These are phyloP conservation scores for Atlantisia rogersi DNA, from an alignment of 2,113 vertebrate species.

Conservation along the genomic window DNA sequence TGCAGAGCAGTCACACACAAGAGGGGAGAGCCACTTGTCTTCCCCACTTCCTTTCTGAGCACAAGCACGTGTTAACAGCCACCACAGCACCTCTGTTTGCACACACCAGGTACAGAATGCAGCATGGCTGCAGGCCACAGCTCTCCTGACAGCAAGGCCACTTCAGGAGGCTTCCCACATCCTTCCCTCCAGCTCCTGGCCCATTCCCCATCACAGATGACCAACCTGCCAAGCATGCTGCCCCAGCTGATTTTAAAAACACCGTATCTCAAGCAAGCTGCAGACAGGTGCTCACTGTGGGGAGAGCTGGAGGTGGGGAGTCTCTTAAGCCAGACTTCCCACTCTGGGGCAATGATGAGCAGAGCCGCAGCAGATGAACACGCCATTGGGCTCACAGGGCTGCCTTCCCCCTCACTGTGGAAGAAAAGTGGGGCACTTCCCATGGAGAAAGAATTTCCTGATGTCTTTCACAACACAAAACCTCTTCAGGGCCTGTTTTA, in stretches of 20 bases:
- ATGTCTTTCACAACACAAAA: not conserved
- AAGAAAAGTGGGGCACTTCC: not conserved
- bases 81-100: too few relatives aligned
- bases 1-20: not conserved
- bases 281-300: not conserved
- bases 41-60: not conserved
- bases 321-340: not conserved
- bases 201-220: rapidly evolving
- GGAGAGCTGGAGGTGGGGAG: not conserved
- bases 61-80: not conserved
- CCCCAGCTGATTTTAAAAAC: not conserved
- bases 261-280: rapidly evolving
- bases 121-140: not conserved
- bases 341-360: rapidly evolving
- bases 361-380: not conserved
- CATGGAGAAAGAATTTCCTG: not conserved
- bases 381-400: not conserved
- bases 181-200: not conserved
- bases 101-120: too few relatives aligned
- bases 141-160: not conserved
- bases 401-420: not conserved
- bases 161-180: not conserved
- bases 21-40: not conserved
- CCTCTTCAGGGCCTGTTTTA: not conserved
- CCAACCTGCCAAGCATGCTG: not conserved